A percentile compares a stretch with the other conserved stretches of the same genome.
Conservation (phyloP, 2,797 vertebrate genomes). For the Macroramphosus scolopax region DNA sequence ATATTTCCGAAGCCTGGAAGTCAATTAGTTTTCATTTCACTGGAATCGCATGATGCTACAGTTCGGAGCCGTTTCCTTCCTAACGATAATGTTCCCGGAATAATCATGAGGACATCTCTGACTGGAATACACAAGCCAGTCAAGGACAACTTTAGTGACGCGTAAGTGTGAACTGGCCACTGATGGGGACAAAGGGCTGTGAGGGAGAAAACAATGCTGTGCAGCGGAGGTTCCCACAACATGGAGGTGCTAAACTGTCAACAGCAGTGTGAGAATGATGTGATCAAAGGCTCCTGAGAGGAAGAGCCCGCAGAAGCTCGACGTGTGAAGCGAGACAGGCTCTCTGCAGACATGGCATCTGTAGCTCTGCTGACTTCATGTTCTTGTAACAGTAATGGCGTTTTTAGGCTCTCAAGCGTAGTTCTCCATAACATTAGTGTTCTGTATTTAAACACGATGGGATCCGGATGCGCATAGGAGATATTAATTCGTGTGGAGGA, state of each 20-base stretch:
- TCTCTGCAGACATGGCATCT: slow-evolving; percentile 18
- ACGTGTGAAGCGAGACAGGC: slow-evolving; percentile 29
- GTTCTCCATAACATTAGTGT: neutral
- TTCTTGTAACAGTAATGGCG: slow-evolving; percentile 3
- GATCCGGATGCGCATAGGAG: no score
- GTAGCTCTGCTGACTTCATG: slow-evolving; percentile 13
- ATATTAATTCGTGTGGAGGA: no score
- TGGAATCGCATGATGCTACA: slow-evolving; percentile 9
- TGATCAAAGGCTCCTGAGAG: slow-evolving; percentile 67
- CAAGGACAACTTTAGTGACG: slow-evolving; percentile 37
- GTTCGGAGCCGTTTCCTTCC: slow-evolving; percentile 35
- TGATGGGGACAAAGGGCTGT: slow-evolving; percentile 23
- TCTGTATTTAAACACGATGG: no score
- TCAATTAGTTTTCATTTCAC: slow-evolving; percentile 53
- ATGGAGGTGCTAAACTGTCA: slow-evolving; percentile 73
- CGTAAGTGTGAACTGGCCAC: slow-evolving; percentile 48
- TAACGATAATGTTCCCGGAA: slow-evolving; percentile 20
- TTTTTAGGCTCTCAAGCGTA: neutral
- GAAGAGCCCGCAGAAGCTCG: slow-evolving; percentile 45
- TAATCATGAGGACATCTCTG: slow-evolving; percentile 23
- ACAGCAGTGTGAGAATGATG: slow-evolving; percentile 65
- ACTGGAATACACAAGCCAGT: slow-evolving; percentile 30
- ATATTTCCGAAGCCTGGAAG: slow-evolving; percentile 38
- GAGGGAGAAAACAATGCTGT: slow-evolving; percentile 53
- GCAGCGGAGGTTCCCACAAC: slow-evolving; percentile 55